Evolutionary conservation across 2,797 vertebrate genomes (phyloP), one percentile per base, ranked within the genome.

Genomic region (Hozukius guyotensis): DNA sequence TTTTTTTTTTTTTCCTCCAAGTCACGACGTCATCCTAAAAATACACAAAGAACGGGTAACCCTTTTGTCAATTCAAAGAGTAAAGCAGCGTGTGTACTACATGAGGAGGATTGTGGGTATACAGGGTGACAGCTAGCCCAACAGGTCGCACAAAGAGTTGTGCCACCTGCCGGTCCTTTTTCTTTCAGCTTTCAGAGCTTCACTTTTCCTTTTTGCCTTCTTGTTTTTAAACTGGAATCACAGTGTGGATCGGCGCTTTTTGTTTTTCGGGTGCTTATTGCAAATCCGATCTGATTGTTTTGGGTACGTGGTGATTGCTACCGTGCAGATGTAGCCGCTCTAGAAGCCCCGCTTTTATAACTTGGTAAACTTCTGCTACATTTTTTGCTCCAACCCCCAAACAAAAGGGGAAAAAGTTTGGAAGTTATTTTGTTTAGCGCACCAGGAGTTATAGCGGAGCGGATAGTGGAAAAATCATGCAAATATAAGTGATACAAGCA

Each of bases 231-330:
- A 72, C 90, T 95, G 72, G 92, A 94, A 93, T 96, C 95, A 96
- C 95, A 96, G 95, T 96, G 94, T 89, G 91, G 88, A 91, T 93
- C 93, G 93, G 94, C 85, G 84, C 80, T 80, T 63, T 86, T 91
- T 81, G 78, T 71, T 86, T 89, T 84, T 89, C 67, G 77, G 84
- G 77, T 91, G 86, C 84, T 95, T 94, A 94, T 95, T 96, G 94
- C 92, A 87, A 91, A 90, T 94, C 89, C 68, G 87, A 91, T 93
- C 78, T 79, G 88, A 93, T 92, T 89, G 86, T 89, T 89, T 90
- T 89, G 82, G 82, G 84, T 65, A 25, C 27, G 8, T 24, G 61
- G 78, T 42, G 76, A 46, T 86, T 92, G 94, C 93, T 94, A 94
- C 93, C n/a, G 84, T 86, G 91, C 91, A 93, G 89, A 82, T 38